Conservation (phyloP, 2,113 vertebrate species). For the Irena cyanogastra region DNA sequence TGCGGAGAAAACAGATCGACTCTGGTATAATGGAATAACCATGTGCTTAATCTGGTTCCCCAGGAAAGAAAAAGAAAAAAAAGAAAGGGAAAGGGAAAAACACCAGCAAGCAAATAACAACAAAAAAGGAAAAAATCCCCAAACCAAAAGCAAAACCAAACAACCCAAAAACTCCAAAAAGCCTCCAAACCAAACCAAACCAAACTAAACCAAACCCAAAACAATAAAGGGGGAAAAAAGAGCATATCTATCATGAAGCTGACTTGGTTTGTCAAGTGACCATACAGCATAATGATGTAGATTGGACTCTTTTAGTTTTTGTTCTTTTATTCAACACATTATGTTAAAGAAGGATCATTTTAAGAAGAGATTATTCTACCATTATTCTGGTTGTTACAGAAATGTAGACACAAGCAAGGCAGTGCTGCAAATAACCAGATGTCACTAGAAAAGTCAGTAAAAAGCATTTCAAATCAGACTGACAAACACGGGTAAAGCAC, state of each 20-base stretch:
- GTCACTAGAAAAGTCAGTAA: not conserved
- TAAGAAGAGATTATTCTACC: not conserved
- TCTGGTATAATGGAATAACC: not conserved
- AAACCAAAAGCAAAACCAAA: not conserved
- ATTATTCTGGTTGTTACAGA: not conserved
- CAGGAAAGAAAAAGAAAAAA: fast-evolving
- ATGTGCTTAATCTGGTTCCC: not conserved
- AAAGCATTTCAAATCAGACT: not conserved
- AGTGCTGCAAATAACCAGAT: not conserved
- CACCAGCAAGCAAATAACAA: not conserved
- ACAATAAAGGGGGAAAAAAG: not conserved
- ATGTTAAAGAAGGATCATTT: not conserved
- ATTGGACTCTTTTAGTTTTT: not conserved
- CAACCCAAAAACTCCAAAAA: fast-evolving
- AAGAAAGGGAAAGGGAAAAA: not conserved
- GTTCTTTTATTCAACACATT: not conserved
- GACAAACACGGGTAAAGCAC: not conserved
- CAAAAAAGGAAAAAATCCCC: no score
- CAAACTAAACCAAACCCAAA: not conserved
- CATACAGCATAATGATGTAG: not conserved
- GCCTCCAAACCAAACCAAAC: not conserved
- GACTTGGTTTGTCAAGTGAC: not conserved
- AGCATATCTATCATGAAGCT: not conserved
- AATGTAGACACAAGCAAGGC: not conserved
- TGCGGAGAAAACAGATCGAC: not conserved